A percentile compares a stretch with the other conserved stretches of the same genome.
Evolutionary conservation across 2,113 vertebrate species (phyloP).

Genomic region (Lophius piscatorius): DNA sequence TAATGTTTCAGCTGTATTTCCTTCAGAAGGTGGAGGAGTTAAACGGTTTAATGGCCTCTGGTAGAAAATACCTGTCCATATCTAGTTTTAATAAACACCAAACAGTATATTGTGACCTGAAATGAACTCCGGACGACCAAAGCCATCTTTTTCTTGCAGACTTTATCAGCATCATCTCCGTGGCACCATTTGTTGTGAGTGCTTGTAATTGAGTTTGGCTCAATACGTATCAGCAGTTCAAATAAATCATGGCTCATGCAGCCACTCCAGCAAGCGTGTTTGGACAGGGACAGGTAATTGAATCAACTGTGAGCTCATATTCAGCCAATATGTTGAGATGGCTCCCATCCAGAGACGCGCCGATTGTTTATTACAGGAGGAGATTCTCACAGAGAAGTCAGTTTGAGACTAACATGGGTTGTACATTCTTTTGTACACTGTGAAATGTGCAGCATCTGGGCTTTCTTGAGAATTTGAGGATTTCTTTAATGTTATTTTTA

Average conservation of each 20-base stretch:
- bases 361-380: not conserved
- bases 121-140: too few relatives aligned
- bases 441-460: too few relatives aligned
- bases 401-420: not conserved
- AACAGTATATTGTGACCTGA: constrained; percentile 16
- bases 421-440: too few relatives aligned
- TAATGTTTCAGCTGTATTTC: too few relatives aligned
- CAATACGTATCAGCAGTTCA: constrained; percentile 42
- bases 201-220: constrained; percentile 52
- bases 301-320: constrained; percentile 32
- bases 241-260: constrained; percentile 45
- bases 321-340: constrained; percentile 15
- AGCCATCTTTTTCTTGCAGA: not conserved
- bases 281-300: constrained; percentile 32
- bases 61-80: too few relatives aligned
- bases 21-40: too few relatives aligned
- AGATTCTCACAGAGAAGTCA: not conserved
- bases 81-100: too few relatives aligned
- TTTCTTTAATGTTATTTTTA: too few relatives aligned
- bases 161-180: constrained; percentile 13
- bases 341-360: not conserved
- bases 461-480: too few relatives aligned
- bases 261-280: constrained; percentile 36
- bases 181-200: constrained; percentile 31
- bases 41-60: too few relatives aligned